These are phyloP conservation scores for Gymnodraco acuticeps DNA, from an alignment of 2,797 vertebrate species.

Conservation along the genomic window DNA sequence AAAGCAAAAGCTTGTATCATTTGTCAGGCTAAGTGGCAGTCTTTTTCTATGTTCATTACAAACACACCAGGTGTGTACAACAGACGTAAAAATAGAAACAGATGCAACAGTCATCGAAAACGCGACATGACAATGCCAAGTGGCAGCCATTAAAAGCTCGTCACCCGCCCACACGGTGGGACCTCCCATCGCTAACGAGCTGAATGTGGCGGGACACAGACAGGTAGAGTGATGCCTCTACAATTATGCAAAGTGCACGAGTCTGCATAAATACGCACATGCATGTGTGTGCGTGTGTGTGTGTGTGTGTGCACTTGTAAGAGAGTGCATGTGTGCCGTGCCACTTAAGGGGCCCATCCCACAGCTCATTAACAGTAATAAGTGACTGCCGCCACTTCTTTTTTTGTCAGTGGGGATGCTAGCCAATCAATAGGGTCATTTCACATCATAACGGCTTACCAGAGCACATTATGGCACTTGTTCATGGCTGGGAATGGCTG, in stretches of 20 bases:
- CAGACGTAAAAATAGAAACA: constrained; percentile 71
- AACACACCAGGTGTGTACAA: constrained; percentile 73
- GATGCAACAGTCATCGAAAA: constrained; percentile 75
- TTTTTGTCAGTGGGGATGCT: constrained; percentile 86
- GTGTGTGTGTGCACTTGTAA: constrained; percentile 5
- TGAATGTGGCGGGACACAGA: constrained; percentile 66
- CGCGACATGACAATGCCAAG: constrained; percentile 72
- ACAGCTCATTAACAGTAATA: constrained; percentile 88
- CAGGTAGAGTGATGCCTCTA: constrained; percentile 72
- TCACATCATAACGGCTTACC: constrained; percentile 87
- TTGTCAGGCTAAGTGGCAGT: constrained; percentile 63
- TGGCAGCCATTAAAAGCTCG: constrained; percentile 81
- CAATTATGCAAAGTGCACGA: constrained; percentile 64
- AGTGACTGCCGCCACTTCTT: constrained; percentile 85
- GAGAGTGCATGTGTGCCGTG: constrained; percentile 39
- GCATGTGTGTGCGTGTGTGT: not conserved
- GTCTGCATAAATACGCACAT: constrained; percentile 25
- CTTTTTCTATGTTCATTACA: constrained; percentile 66
- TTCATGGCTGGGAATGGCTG: constrained; percentile 82
- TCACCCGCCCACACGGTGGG: constrained; percentile 70
- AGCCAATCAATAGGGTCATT: constrained; percentile 88
- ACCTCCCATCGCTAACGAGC: constrained; percentile 76
- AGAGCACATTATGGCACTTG: constrained; percentile 84
- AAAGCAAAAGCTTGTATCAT: constrained; percentile 57
- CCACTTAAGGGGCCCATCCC: constrained; percentile 81